Evolutionary conservation across 1,140 invertebrate species (phyloP).

Genomic region (Trichoplusia ni): DNA sequence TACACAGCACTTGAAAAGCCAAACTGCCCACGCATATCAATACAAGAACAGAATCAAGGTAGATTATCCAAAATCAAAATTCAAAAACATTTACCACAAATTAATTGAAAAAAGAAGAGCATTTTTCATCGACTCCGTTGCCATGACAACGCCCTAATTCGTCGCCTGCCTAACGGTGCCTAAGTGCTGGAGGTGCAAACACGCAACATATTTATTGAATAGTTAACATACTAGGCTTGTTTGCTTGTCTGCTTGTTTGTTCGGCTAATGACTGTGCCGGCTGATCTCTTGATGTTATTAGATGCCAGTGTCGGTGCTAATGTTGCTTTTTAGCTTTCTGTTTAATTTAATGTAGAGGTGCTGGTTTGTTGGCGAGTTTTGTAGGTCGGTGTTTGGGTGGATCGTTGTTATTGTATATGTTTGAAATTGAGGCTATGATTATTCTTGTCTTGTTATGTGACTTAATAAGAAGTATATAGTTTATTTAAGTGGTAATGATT

Average conservation of each 20-base stretch:
- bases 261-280: slow-evolving; percentile 9
- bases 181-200: slow-evolving; percentile 9
- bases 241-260: slow-evolving; percentile 1
- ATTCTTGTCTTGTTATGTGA: too few relatives aligned
- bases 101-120: too few relatives aligned
- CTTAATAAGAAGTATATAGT: too few relatives aligned
- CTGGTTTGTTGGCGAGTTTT: background rate
- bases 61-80: background rate
- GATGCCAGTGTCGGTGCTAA: background rate
- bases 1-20: too few relatives aligned
- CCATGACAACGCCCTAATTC: too few relatives aligned
- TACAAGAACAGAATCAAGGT: background rate
- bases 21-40: too few relatives aligned
- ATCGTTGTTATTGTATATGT: too few relatives aligned
- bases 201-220: slow-evolving; percentile 17
- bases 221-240: slow-evolving; percentile 17
- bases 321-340: background rate
- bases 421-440: too few relatives aligned
- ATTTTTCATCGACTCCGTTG: too few relatives aligned
- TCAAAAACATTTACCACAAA: slow-evolving; percentile 18
- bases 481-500: too few relatives aligned
- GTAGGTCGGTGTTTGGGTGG: too few relatives aligned
- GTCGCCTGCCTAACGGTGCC: slow-evolving; percentile 7
- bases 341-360: background rate
- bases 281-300: background rate